Evolutionary conservation across 2,797 vertebrate genomes (phyloP).

Genomic region (Pangasius macronema): DNA sequence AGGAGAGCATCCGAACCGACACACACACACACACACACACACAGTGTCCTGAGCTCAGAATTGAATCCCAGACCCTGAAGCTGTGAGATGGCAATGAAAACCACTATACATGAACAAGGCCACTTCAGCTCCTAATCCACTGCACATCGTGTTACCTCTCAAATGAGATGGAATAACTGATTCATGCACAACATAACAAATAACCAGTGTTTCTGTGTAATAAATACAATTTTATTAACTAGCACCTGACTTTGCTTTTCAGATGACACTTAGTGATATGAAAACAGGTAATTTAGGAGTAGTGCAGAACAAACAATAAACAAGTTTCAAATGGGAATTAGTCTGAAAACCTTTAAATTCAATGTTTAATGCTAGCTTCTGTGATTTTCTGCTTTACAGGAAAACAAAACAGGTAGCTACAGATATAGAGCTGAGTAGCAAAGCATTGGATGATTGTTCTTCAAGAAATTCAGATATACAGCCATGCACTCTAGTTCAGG

Average conservation of each 20-base stretch:
- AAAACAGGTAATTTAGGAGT: constrained; percentile 57
- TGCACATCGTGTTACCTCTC: background rate
- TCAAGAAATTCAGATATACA: constrained; percentile 28
- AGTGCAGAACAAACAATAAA: constrained; percentile 55
- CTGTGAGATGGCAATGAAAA: background rate
- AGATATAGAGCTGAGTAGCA: constrained; percentile 26
- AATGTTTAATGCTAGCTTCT: constrained; percentile 40
- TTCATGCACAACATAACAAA: constrained; percentile 16
- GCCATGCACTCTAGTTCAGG: constrained; percentile 44
- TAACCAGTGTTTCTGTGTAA: constrained; percentile 45
- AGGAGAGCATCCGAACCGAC: too few relatives aligned
- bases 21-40: background rate
- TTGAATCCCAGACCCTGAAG: background rate
- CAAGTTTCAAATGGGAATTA: constrained; percentile 49
- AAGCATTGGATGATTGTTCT: constrained; percentile 41
- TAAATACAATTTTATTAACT: constrained; percentile 62
- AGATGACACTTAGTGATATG: constrained; percentile 58
- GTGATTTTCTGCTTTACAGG: constrained; percentile 25
- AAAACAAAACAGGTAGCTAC: constrained; percentile 26
- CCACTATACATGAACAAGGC: background rate
- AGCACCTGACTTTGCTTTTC: constrained; percentile 46
- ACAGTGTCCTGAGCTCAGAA: background rate
- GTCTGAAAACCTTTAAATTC: constrained; percentile 42
- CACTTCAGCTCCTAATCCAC: background rate
- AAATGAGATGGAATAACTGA: background rate